Evolutionary conservation across 2,888 invertebrate genomes (phyloP), one percentile per base, ranked within the genome.

Genomic region (Drosophila prolongata): DNA sequence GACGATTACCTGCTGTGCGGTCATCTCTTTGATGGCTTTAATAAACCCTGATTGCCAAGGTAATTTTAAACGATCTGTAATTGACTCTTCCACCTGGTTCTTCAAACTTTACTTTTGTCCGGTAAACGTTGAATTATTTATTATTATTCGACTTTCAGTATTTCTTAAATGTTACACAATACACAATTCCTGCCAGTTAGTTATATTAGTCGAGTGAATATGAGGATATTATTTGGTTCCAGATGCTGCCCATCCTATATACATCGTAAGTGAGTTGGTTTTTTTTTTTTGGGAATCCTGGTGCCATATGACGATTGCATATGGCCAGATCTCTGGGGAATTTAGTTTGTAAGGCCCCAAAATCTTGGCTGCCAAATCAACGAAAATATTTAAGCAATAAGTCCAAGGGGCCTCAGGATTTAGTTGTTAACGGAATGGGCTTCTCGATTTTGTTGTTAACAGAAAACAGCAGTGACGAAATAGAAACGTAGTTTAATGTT

Each of bases 1-100:
- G 50, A 57, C 50, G 35, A 59, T 56, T 65, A 52, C 88, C 88
- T 85, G 86, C 88, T 85, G 82, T 10, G 79, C 30, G 77, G 77
- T 69, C 87, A 85, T 43, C 62, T 60, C 44, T 38, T 54, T 57
- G 47, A 52, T 50, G 13, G 60, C 53, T 53, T 46, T 68, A 59
- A 80, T 75, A 30, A 19, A 14, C 6, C 14, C 46, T 24, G 16
- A 60, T 69, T 69, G 43, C 49, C 62, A 14, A n/a, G 65, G 66
- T n/a, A 47, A 65, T 53, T 53, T 67, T 67, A 67, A 53, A 46
- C 46, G 62, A 13, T 9, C 30, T n/a, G 6, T 44, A 61, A 59
- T 61, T 62, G 61, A 14, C 1, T 30, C 54, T 11, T n/a, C 14
- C 3, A 27, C 2, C 14, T 35, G 11, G 13, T 42, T 38, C 6